phyloP scores from a whole-genome alignment of 2,888 invertebrate genomes.

The Harmothoe impar region DNA sequence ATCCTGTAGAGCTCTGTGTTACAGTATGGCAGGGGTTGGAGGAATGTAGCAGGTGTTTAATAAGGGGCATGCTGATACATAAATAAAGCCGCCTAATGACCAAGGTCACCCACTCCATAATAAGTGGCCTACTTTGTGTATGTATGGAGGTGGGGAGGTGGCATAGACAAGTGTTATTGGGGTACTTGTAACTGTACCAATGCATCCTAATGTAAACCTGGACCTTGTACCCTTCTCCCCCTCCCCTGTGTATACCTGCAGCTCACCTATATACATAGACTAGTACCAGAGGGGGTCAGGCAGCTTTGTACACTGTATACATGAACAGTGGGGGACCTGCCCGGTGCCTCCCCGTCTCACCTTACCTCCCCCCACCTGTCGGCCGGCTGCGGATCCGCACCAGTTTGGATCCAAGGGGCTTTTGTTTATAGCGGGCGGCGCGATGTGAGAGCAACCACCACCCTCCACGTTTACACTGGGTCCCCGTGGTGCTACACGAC shows the following conservation, averaged over 20 bases:
- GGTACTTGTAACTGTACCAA: conserved; percentile 9
- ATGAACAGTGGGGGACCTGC: neutral
- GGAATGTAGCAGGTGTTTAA: no score
- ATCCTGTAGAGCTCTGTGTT: no score
- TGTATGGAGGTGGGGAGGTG: neutral
- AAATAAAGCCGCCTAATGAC: no score
- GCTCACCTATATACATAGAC: neutral
- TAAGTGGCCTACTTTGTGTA: neutral
- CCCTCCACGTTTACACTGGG: neutral
- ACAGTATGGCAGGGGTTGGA: no score
- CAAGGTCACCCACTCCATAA: no score
- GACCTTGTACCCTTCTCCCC: neutral
- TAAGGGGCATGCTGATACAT: no score
- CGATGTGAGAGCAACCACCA: neutral
- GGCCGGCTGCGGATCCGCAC: neutral
- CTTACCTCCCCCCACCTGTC: neutral
- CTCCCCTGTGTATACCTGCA: no score
- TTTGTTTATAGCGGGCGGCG: neutral
- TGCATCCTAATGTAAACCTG: neutral
- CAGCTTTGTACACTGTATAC: conserved; percentile 48
- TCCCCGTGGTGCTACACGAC: neutral
- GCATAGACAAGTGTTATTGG: neutral
- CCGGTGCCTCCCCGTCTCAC: neutral
- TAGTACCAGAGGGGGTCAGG: neutral
- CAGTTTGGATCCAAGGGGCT: neutral